phyloP scores from a whole-genome alignment of 2,888 invertebrate genomes.

The Xanthia togata region DNA sequence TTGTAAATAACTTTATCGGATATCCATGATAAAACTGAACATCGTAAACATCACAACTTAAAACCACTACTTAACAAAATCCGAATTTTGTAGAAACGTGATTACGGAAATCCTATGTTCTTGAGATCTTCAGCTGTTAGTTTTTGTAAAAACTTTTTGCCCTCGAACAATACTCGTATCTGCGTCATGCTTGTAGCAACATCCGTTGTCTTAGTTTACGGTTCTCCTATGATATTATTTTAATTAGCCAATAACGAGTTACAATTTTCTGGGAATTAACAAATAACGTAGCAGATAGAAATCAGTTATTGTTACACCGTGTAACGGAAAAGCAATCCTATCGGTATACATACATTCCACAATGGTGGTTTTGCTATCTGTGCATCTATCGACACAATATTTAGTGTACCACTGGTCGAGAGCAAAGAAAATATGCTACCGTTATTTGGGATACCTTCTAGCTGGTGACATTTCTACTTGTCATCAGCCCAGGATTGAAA shows the following conservation, averaged over 20 bases:
- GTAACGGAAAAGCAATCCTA: constrained; percentile 31
- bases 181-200: constrained; percentile 57
- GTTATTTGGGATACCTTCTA: background rate
- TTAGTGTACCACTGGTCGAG: background rate
- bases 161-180: constrained; percentile 50
- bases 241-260: constrained; percentile 44
- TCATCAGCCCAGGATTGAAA: background rate
- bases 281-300: constrained; percentile 27
- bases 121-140: constrained; percentile 65
- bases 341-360: constrained; percentile 7
- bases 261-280: constrained; percentile 45
- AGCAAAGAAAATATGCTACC: background rate
- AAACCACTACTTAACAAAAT: constrained; percentile 26
- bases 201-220: constrained; percentile 65
- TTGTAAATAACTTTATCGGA: constrained; percentile 22
- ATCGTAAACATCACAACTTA: constrained; percentile 16
- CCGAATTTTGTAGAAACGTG: constrained; percentile 40
- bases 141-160: constrained; percentile 64
- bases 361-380: constrained; percentile 1
- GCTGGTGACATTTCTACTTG: background rate
- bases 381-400: background rate
- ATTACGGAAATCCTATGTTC: constrained; percentile 60
- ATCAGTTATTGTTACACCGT: constrained; percentile 37
- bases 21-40: constrained; percentile 7
- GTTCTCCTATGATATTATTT: constrained; percentile 56